A percentile compares a stretch with the other conserved stretches of the same genome.
phyloP scores from a whole-genome alignment of 2,888 invertebrate species.

The Rambutsinella grinnellia region DNA sequence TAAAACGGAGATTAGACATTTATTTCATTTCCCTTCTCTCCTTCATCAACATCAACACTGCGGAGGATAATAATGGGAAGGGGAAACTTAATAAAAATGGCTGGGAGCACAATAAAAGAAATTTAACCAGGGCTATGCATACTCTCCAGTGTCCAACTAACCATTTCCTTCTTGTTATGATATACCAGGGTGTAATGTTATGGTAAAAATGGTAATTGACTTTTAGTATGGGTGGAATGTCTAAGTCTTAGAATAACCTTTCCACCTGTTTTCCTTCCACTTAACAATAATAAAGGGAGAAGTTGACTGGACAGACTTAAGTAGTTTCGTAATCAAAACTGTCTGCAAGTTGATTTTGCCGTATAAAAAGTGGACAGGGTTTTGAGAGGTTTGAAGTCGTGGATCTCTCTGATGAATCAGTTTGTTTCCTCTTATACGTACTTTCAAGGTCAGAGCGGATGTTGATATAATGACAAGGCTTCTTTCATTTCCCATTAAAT shows the following conservation, averaged over 20 bases:
- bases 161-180: neutral
- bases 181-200: neutral
- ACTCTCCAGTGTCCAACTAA: neutral
- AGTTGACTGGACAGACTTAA: neutral
- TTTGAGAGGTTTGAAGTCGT: no score
- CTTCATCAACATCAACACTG: neutral
- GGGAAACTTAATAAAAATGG: slow-evolving; percentile 1
- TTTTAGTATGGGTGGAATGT: slow-evolving; percentile 5
- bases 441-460: neutral
- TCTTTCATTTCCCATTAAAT: neutral
- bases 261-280: neutral
- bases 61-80: neutral
- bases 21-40: neutral
- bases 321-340: neutral
- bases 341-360: neutral
- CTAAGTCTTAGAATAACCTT: neutral
- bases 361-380: no score
- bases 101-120: neutral
- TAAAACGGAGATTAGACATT: neutral
- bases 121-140: neutral
- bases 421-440: neutral
- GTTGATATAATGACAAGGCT: neutral
- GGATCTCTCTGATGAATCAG: no score
- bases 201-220: neutral
- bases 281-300: neutral